A percentile compares a stretch with the other conserved stretches of the same genome.
Conservation (phyloP, 2,113 vertebrate genomes). For the Lophochroa leadbeateri region DNA sequence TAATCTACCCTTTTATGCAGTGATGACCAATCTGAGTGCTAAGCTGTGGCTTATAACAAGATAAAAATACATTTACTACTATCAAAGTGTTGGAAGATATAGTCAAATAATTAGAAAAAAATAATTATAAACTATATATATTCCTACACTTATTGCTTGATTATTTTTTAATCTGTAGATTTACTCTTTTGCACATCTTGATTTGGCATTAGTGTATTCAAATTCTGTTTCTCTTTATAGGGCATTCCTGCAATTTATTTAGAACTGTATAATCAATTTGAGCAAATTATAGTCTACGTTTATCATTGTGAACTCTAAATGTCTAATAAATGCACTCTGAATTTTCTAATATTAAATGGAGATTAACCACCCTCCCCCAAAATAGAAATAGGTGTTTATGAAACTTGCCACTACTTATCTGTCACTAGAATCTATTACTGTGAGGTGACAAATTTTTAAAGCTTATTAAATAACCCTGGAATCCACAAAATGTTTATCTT, state of each 20-base stretch:
- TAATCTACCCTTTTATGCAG: background rate
- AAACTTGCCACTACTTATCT: background rate
- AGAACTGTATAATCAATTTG: slow-evolving; percentile 35
- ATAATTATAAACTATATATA: background rate
- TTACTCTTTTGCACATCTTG: background rate
- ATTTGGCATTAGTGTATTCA: slow-evolving; percentile 7
- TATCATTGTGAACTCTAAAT: slow-evolving; percentile 25
- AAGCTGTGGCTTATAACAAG: background rate
- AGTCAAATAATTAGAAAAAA: slow-evolving; percentile 33
- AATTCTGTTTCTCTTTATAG: background rate
- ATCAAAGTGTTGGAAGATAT: background rate
- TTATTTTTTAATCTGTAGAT: slow-evolving; percentile 50
- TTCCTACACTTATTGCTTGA: background rate
- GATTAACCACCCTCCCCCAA: background rate
- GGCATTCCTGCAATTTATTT: slow-evolving; percentile 6
- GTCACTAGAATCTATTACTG: background rate
- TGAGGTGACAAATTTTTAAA: background rate
- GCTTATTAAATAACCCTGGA: background rate
- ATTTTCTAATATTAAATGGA: slow-evolving; percentile 22
- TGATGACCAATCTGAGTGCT: background rate
- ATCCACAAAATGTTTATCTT: background rate
- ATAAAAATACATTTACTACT: slow-evolving; percentile 18
- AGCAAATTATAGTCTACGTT: slow-evolving; percentile 42
- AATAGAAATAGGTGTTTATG: background rate
- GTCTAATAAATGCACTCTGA: background rate